Conservation (phyloP, 2,888 invertebrate genomes). For the Erebia aethiops region DNA sequence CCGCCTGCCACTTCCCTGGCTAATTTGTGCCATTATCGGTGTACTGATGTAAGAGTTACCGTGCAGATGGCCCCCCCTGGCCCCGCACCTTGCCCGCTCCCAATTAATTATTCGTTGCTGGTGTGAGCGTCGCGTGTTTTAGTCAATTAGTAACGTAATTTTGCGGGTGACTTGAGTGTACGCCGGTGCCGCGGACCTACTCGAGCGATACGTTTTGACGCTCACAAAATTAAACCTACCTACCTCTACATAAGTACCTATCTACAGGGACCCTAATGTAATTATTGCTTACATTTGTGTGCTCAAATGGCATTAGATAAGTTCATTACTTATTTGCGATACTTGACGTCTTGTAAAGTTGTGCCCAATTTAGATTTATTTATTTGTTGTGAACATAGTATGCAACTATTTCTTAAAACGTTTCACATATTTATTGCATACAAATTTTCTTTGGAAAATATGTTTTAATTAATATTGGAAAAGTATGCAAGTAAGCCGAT, state of each 20-base stretch:
- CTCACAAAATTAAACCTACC: slow-evolving; percentile 50
- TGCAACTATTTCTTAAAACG: no score
- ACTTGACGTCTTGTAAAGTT: no score
- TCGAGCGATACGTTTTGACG: slow-evolving; percentile 61
- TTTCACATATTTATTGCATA: no score
- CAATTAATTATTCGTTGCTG: slow-evolving; percentile 82
- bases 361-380: no score
- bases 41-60: slow-evolving; percentile 83
- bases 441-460: no score
- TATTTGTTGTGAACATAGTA: no score
- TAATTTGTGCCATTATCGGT: slow-evolving; percentile 84
- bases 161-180: slow-evolving; percentile 82
- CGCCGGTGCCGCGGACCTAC: slow-evolving; percentile 66
- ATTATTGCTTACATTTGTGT: no score
- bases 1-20: slow-evolving; percentile 78
- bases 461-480: no score
- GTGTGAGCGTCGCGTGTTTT: slow-evolving; percentile 83
- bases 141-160: slow-evolving; percentile 84
- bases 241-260: slow-evolving; percentile 21
- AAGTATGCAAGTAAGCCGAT: no score
- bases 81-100: slow-evolving; percentile 70
- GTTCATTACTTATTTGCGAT: no score
- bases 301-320: no score
- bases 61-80: slow-evolving; percentile 72
- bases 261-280: no score